phyloP scores from a whole-genome alignment of 2,888 invertebrate species.

The Nyleta sp. region DNA sequence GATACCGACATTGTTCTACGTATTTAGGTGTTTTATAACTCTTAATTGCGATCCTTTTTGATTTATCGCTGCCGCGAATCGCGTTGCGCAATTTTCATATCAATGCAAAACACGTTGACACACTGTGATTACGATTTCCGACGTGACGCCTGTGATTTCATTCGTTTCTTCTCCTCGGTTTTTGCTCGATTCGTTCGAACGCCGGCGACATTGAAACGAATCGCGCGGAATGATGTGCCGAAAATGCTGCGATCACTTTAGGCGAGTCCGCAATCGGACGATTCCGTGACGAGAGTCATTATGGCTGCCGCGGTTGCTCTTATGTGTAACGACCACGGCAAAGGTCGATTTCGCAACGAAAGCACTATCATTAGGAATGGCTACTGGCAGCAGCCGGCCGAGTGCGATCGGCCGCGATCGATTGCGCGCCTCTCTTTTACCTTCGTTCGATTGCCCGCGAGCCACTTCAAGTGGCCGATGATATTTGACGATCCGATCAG shows the following conservation, averaged over 20 bases:
- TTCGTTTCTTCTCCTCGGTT: not conserved
- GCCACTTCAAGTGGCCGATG: constrained; percentile 30
- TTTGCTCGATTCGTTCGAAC: not conserved
- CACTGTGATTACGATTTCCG: constrained; percentile 42
- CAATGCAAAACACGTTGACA: constrained; percentile 49
- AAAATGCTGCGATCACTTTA: constrained; percentile 30
- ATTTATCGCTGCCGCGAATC: constrained; percentile 39
- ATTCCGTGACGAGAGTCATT: constrained; percentile 72
- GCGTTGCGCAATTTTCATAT: constrained; percentile 47
- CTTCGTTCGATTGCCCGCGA: constrained; percentile 26
- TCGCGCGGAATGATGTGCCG: not conserved
- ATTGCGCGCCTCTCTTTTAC: no score
- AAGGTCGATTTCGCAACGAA: constrained; percentile 65
- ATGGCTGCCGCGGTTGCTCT: constrained; percentile 20
- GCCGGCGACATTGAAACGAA: not conserved
- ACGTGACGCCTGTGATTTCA: constrained; percentile 5
- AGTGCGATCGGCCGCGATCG: constrained; percentile 69
- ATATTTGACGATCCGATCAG: constrained; percentile 63
- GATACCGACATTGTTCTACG: constrained; percentile 44
- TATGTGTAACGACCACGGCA: constrained; percentile 67
- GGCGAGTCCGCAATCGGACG: constrained; percentile 35
- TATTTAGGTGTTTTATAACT: constrained; percentile 54
- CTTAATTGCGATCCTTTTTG: constrained; percentile 52
- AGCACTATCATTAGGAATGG: constrained; percentile 72
- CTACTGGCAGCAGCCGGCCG: constrained; percentile 69